Evolutionary conservation across 2,888 invertebrate genomes (phyloP).

Genomic region (Ecliptopera silaceata): DNA sequence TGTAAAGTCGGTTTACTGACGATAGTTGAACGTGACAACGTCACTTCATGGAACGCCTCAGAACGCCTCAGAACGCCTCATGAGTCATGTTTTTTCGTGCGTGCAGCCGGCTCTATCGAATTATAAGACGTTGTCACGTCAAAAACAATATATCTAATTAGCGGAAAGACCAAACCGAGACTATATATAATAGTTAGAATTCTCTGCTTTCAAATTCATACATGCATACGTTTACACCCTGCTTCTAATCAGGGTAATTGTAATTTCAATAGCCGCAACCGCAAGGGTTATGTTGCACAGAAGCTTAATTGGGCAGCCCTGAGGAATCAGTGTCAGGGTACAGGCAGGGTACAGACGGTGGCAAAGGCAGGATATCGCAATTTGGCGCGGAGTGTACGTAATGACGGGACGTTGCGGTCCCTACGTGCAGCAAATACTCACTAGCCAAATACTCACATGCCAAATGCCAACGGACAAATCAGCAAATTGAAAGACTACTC

Average conservation of each 20-base stretch:
- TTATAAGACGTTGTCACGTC: too few relatives aligned
- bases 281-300: slow-evolving; percentile 1
- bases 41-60: too few relatives aligned
- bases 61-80: too few relatives aligned
- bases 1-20: too few relatives aligned
- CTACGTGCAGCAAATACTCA: slow-evolving; percentile 65
- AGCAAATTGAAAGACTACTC: slow-evolving; percentile 7
- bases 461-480: slow-evolving; percentile 26
- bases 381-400: slow-evolving; percentile 66
- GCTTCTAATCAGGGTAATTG: slow-evolving; percentile 2
- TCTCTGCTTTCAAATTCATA: too few relatives aligned
- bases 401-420: slow-evolving; percentile 56
- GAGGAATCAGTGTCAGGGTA: slow-evolving; percentile 15
- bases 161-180: too few relatives aligned
- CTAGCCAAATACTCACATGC: too few relatives aligned
- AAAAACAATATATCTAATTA: too few relatives aligned
- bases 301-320: slow-evolving; percentile 23
- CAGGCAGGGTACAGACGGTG: slow-evolving; percentile 1
- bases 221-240: background rate
- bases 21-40: too few relatives aligned
- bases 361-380: slow-evolving; percentile 64
- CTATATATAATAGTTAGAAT: too few relatives aligned
- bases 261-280: background rate
- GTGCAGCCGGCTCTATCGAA: too few relatives aligned
- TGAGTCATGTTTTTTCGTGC: too few relatives aligned